A percentile compares a stretch with the other conserved stretches of the same genome.
These are phyloP conservation scores for Apolygus lucorum DNA, from an alignment of 1,140 invertebrate species.

Conservation along the genomic window DNA sequence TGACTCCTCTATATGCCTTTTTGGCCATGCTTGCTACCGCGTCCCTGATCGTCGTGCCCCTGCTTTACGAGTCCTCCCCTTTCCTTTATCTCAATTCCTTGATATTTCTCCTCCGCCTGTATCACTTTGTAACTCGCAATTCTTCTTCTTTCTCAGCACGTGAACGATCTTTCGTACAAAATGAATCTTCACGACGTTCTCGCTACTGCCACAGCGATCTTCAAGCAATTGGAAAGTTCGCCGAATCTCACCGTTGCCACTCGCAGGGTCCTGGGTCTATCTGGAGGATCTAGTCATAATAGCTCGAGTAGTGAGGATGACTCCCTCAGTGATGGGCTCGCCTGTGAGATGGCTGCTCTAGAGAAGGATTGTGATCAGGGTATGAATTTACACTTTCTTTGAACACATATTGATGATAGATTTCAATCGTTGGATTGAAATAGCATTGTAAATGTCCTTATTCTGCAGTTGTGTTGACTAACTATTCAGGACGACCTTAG, in stretches of 20 bases:
- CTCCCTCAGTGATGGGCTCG: neutral
- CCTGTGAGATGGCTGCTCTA: neutral
- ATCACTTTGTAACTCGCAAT: too few species aligned
- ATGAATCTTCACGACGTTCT: slow-evolving; percentile 72
- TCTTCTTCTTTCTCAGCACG: slow-evolving; percentile 77
- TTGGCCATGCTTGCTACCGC: too few species aligned
- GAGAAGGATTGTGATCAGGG: slow-evolving; percentile 18
- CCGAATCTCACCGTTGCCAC: slow-evolving; percentile 55
- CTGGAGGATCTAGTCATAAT: neutral
- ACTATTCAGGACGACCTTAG: too few species aligned
- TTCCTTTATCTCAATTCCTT: too few species aligned
- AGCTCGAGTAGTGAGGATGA: slow-evolving; percentile 20
- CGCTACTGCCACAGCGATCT: slow-evolving; percentile 81
- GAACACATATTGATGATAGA: neutral
- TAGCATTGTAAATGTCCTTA: neutral
- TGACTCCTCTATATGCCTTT: too few species aligned
- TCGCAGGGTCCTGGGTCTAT: slow-evolving; percentile 55
- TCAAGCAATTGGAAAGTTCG: slow-evolving; percentile 63
- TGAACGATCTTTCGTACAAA: slow-evolving; percentile 81
- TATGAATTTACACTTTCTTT: slow-evolving; percentile 22
- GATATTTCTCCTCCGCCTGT: too few species aligned
- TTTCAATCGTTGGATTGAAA: neutral
- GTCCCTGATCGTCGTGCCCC: too few species aligned
- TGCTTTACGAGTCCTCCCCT: too few species aligned
- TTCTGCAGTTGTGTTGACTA: too few species aligned